Conservation (phyloP, 2,797 vertebrate genomes). For the Orientallactaga sibirica region DNA sequence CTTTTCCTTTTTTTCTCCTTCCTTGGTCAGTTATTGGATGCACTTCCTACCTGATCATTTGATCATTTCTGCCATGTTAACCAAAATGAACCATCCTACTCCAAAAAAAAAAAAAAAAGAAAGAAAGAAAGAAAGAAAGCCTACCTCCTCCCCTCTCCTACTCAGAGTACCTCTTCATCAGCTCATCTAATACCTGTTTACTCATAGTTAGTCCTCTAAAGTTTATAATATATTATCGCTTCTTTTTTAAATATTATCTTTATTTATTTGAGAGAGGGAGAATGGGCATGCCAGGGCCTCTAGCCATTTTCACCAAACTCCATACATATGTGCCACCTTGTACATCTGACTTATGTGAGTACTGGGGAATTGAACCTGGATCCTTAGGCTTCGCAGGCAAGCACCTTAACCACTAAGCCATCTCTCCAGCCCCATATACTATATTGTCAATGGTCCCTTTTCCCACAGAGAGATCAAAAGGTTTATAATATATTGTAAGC, state of each 20-base stretch:
- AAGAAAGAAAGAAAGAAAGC: not conserved
- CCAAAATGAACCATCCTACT: not conserved
- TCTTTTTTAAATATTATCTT: too few relatives aligned
- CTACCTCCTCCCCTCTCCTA: too few relatives aligned
- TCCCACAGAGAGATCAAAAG: not conserved
- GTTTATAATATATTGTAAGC: not conserved
- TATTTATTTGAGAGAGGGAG: too few relatives aligned
- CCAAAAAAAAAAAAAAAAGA: constrained; percentile 21
- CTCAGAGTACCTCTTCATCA: not conserved
- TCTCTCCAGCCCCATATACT: not conserved
- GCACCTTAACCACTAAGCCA: too few relatives aligned
- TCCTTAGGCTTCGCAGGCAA: too few relatives aligned
- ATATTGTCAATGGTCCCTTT: not conserved
- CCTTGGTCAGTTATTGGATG: not conserved
- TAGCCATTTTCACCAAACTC: too few relatives aligned
- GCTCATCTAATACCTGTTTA: not conserved
- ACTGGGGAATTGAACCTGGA: too few relatives aligned
- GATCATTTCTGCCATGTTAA: not conserved
- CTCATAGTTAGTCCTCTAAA: not conserved
- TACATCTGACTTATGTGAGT: too few relatives aligned
- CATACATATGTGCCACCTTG: too few relatives aligned
- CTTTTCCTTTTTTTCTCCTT: not conserved
- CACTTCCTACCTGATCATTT: not conserved
- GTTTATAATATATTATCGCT: not conserved
- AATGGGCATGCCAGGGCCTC: too few relatives aligned